These are phyloP conservation scores for Acleris holmiana DNA, from an alignment of 2,888 invertebrate species.

Conservation along the genomic window DNA sequence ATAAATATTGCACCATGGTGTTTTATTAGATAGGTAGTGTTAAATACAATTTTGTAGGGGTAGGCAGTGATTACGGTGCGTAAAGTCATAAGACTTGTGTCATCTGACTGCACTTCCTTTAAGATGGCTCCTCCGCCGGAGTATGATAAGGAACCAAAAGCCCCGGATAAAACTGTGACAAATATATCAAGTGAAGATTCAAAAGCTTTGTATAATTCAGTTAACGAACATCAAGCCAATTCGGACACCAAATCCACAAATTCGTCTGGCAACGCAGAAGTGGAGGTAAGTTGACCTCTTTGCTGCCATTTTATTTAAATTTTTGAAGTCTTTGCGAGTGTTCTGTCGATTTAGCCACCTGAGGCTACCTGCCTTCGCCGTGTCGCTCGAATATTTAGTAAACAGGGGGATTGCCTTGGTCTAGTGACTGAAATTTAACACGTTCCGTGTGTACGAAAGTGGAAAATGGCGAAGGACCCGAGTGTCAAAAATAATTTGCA, in stretches of 20 bases:
- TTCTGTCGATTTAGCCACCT: conserved; percentile 42
- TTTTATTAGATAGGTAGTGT: conserved; percentile 69
- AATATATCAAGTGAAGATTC: conserved; percentile 75
- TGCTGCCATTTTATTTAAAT: conserved; percentile 59
- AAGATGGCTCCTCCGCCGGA: conserved; percentile 92
- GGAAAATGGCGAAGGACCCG: conserved; percentile 64
- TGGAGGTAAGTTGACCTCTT: conserved; percentile 75
- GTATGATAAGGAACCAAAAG: conserved; percentile 90
- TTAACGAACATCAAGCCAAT: conserved; percentile 71
- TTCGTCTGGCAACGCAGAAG: conserved; percentile 63
- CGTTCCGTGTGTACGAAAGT: conserved; percentile 47
- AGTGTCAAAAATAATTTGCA: conserved; percentile 58
- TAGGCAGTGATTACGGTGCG: conserved; percentile 72
- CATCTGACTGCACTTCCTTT: conserved; percentile 85
- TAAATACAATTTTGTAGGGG: conserved; percentile 58
- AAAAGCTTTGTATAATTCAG: conserved; percentile 71
- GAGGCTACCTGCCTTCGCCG: conserved; percentile 11
- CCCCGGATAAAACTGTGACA: conserved; percentile 87
- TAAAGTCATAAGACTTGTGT: conserved; percentile 84
- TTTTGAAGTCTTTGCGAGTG: conserved; percentile 47
- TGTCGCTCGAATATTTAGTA: conserved; percentile 17
- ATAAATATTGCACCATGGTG: conserved; percentile 65
- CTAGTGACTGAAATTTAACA: conserved; percentile 19
- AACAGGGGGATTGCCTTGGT: conserved; percentile 11
- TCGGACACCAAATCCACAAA: conserved; percentile 69